Evolutionary conservation across 2,113 vertebrate genomes (phyloP), one percentile per base, ranked within the genome.

Genomic region (Clarias batrachus): DNA sequence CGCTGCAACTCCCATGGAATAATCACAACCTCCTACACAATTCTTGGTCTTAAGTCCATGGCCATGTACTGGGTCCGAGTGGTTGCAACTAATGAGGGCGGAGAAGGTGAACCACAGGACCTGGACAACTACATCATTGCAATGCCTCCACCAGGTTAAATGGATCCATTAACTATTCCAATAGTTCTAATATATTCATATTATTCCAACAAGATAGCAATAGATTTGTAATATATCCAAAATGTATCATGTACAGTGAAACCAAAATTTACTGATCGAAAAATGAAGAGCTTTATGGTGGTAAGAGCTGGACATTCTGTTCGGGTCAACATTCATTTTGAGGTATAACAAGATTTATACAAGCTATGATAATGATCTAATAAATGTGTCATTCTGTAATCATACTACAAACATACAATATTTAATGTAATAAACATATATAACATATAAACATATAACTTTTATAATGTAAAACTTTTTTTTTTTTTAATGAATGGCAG

Each of bases 11-110:
- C 63, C 5, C 92, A 91, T 66, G 90, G 94, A 0, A 90, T 96
- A 84, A 88, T 91, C 0, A 33, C 41, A 7, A 94, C 93, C 84
- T 93, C 91, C 30, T 96, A 94, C 87, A 96, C 92, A 0, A 92
- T 96, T 13, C 96, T 94, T 90, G 96, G 96, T 21, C 93, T 98
- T 4, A 95, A 91, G 84, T 88, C 96, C 54, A 92, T 92, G 92
- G 91, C 93, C 82, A 92, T 92, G 84, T 96, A 97, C 91, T 92
- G 95, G 87, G 88, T 97, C 2, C 93, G 95, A 3, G 96, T 98
- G 85, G 89, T 92, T 37, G 95, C 96, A 14, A 89, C 95, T 76
- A 95, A 95, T 0, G 91, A 95, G 11, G 91, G 95, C 1, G 97
- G 97, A 84, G 88, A 89, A 0, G 89, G 97, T 6, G 92, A 96